Base-by-base conservation (phyloP, 1,140 invertebrate species). In the Leptopilina clavipes region DNA sequence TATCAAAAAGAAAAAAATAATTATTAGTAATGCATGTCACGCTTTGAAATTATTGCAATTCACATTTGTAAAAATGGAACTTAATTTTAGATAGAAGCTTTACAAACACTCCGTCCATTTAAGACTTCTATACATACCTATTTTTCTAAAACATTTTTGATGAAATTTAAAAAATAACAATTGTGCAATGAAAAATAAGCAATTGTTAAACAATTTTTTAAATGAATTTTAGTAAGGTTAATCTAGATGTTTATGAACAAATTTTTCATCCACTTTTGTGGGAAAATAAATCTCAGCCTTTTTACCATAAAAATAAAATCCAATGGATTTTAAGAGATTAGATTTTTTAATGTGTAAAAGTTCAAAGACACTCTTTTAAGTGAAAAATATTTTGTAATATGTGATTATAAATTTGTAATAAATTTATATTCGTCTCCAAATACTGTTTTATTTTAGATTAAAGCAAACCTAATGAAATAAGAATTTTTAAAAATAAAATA, bases 1-100 rank as follows among this genome's bases (percentile, higher is more conserved):
- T 40, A 8, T 40, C 6, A 40, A 40, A 40, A 40, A 40, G n/a
- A n/a, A 40, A 72, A 44, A 12, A 44, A 5, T 48, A n/a, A 17
- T 40, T 3, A 44, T 73, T 65, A 1, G 3, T 18, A 59, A 31
- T 52, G 56, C 59, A 75, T 70, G 31, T 75, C 12, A 70, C 22
- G 22, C 65, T 70, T 79, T 76, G 37, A 73, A 72, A 71, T 72
- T 56, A 76, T 17, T 70, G 25, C 25, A 12, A 56, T 71, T 75
- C 48, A 44, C 2, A 52, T 72, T 72, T 48, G 0, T 31, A 75
- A 75, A 65, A 65, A 37, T 37, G 25, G 0, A 31, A 31, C 22
- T 31, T 65, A 6, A 31, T 37, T 65, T 65, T 65, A 65, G 25
- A 65, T 65, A 65, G 59, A 31, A 37, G 25, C 59, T 31, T 31